These are phyloP conservation scores for Amphipyra berbera DNA, from an alignment of 2,888 invertebrate species.

Conservation along the genomic window DNA sequence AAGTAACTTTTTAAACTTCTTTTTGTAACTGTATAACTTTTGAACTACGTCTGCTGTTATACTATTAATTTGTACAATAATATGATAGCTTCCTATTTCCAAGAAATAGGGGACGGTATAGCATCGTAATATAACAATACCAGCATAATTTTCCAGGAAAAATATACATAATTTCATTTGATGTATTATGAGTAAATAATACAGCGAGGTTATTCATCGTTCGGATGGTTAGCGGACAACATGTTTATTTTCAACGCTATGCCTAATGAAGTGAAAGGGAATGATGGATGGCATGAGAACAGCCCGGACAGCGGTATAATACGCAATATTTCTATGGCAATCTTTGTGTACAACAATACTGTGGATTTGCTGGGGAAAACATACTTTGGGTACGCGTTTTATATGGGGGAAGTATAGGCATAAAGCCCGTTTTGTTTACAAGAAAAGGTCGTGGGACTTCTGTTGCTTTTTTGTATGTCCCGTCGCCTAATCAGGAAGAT, in stretches of 20 bases:
- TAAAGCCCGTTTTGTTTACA: background rate
- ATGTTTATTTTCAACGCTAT: conserved; percentile 77
- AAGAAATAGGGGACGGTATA: too few species aligned
- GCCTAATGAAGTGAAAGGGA: conserved; percentile 86
- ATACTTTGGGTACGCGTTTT: conserved; percentile 25
- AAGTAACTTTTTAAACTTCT: conserved; percentile 2
- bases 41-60: too few species aligned
- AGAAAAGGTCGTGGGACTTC: background rate
- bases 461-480: background rate
- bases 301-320: conserved; percentile 69
- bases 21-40: conserved; percentile 16
- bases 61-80: too few species aligned
- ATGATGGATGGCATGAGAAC: conserved; percentile 82
- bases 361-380: conserved; percentile 61
- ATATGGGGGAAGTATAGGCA: background rate
- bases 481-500: background rate
- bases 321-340: conserved; percentile 69
- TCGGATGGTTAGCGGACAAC: conserved; percentile 71
- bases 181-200: conserved; percentile 52
- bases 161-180: conserved; percentile 34
- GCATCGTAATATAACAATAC: too few species aligned
- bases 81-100: too few species aligned
- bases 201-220: conserved; percentile 55
- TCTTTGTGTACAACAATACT: conserved; percentile 58
- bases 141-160: conserved; percentile 20